Evolutionary conservation across 2,113 vertebrate species (phyloP), one percentile per base, ranked within the genome.

Genomic region (Colius striatus): DNA sequence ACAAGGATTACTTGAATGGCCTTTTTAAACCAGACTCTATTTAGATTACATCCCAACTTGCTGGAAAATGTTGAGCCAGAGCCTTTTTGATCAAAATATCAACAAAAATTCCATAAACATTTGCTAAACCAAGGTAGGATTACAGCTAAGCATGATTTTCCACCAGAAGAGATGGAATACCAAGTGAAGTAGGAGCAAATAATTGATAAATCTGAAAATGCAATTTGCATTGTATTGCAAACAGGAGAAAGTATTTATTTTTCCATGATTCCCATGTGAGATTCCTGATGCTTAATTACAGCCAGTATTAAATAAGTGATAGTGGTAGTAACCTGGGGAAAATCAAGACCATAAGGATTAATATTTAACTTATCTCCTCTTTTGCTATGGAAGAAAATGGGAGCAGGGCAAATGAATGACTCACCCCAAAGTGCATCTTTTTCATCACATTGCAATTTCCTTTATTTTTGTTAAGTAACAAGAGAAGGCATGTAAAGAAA

Each of bases 51-150:
- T 2, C 2, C 4, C 16, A 62, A 0, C 7, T 68, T 23, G 1
- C 21, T 41, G 11, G 13, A 83, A 83, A 57, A 61, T 6, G 2
- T 48, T 74, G 45, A 79, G 6, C 6, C 1, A 18, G 26, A 60
- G 13, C 2, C 21, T 22, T 77, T 82, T 88, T 80, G 32, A 48
- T 48, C 8, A 82, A 79, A 85, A 66, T 70, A n/a, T 36, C 47
- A 61, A 20, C 9, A 26, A 5, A 75, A 68, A 5, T 34, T 89
- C 25, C 66, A 34, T 1, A 0, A 61, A 3, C 2, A 10, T 9
- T 11, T 57, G 22, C 13, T 73, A 79, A 92, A 72, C 18, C 11
- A 57, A 25, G 32, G 26, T n/a, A n/a, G 13, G 22, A 65, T 82
- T 84, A 75, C 45, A 83, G 8, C 13, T 48, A 63, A 92, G 17